phyloP scores from a whole-genome alignment of 2,113 vertebrate genomes.

The Salvator merianae region DNA sequence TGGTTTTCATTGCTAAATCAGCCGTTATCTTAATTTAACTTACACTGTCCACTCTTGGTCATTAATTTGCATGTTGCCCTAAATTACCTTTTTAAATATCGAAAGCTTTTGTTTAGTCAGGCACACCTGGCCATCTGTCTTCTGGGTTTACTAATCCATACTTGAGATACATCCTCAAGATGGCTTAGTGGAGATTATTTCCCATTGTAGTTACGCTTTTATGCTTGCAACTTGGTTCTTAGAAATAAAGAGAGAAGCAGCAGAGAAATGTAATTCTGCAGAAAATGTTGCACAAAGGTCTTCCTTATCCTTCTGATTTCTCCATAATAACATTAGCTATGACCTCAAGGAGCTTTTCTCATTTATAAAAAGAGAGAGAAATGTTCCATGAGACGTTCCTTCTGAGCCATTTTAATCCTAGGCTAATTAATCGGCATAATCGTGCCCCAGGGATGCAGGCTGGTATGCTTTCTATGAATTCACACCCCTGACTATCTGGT shows the following conservation, averaged over 20 bases:
- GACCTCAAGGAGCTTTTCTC: conserved; percentile 46
- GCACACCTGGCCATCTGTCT: neutral
- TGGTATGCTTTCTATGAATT: conserved; percentile 49
- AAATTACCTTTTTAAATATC: neutral
- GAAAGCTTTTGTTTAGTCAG: neutral
- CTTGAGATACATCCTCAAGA: conserved; percentile 9
- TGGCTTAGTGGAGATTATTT: conserved; percentile 31
- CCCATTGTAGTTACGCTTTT: conserved; percentile 10
- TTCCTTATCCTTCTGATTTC: conserved; percentile 46
- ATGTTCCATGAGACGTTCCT: conserved; percentile 22
- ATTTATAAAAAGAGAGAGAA: neutral
- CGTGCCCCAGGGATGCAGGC: conserved; percentile 43
- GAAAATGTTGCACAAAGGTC: conserved; percentile 8
- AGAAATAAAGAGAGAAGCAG: neutral
- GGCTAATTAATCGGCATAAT: conserved; percentile 55
- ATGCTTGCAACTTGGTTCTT: neutral
- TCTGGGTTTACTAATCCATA: conserved; percentile 13
- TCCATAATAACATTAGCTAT: conserved; percentile 37
- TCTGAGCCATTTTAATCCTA: conserved; percentile 45
- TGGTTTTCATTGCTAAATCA: neutral
- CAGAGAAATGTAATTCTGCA: conserved; percentile 28
- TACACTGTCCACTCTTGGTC: neutral
- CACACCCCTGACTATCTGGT: conserved; percentile 24
- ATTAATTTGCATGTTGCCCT: neutral
- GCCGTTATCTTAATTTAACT: neutral